Evolutionary conservation across 2,113 vertebrate species (phyloP).

Genomic region (Tiliqua scincoides): DNA sequence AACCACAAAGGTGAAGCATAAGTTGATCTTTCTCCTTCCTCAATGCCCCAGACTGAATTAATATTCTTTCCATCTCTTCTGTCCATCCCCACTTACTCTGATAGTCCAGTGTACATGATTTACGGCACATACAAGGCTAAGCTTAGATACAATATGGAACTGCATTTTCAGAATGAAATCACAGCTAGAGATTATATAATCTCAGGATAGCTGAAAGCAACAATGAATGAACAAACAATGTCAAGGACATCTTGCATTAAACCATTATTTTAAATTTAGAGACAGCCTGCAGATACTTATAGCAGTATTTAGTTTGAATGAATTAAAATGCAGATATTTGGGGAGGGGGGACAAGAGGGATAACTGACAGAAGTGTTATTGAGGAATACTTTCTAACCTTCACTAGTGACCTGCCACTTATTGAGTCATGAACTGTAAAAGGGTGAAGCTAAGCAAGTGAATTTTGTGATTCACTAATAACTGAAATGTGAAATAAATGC

Average conservation of each 20-base stretch:
- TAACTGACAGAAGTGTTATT: not conserved
- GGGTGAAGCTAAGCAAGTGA: not conserved
- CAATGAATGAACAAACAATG: not conserved
- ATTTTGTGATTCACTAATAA: not conserved
- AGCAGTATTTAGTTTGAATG: not conserved
- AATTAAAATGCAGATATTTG: not conserved
- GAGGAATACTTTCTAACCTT: conserved; percentile 53
- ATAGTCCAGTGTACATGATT: not conserved
- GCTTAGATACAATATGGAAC: not conserved
- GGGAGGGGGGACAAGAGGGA: not conserved
- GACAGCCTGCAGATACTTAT: not conserved
- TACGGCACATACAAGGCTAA: not conserved
- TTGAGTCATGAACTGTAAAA: conserved; percentile 30
- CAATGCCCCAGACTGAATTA: not conserved
- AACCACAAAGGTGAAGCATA: accelerated
- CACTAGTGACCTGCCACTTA: conserved; percentile 56
- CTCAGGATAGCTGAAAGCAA: not conserved
- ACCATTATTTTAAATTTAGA: conserved; percentile 26
- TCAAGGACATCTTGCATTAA: conserved; percentile 23
- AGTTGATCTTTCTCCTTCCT: accelerated
- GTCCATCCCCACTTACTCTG: not conserved
- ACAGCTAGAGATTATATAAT: not conserved
- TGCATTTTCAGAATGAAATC: not conserved
- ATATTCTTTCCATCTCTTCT: not conserved
- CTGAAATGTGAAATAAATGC: not conserved